Percentiles rank a stretch among this genome's conserved stretches.
Conservation (phyloP, 1,140 invertebrate species). For the Monomorium pharaonis region DNA sequence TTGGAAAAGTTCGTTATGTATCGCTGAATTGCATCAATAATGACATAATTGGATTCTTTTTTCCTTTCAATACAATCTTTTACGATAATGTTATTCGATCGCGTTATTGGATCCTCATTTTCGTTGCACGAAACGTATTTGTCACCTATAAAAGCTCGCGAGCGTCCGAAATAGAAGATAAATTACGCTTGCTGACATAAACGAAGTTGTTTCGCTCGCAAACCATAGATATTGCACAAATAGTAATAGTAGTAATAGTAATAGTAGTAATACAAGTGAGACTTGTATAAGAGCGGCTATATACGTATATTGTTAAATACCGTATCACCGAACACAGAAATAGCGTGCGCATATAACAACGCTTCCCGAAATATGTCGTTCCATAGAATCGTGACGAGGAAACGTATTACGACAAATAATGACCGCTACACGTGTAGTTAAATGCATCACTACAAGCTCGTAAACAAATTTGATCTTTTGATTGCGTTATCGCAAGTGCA, state of each 20-base stretch:
- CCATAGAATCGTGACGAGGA: neutral
- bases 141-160: neutral
- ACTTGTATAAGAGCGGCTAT: neutral
- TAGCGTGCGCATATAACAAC: neutral
- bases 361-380: constrained; percentile 23
- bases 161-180: constrained; percentile 15
- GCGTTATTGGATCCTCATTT: constrained; percentile 1
- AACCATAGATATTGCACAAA: neutral
- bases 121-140: constrained; percentile 23
- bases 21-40: neutral
- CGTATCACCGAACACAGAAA: neutral
- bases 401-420: neutral
- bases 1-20: no score
- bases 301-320: neutral
- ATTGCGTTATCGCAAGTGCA: neutral
- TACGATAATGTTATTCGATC: neutral
- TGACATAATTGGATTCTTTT: no score
- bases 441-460: neutral
- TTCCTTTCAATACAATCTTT: neutral
- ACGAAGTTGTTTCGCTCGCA: constrained; percentile 14
- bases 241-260: no score
- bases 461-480: neutral
- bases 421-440: neutral
- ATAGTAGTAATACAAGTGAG: neutral
- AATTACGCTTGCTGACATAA: constrained; percentile 26